Evolutionary conservation across 2,888 invertebrate species (phyloP), one percentile per base, ranked within the genome.

Genomic region (Tryphoninae sp.): DNA sequence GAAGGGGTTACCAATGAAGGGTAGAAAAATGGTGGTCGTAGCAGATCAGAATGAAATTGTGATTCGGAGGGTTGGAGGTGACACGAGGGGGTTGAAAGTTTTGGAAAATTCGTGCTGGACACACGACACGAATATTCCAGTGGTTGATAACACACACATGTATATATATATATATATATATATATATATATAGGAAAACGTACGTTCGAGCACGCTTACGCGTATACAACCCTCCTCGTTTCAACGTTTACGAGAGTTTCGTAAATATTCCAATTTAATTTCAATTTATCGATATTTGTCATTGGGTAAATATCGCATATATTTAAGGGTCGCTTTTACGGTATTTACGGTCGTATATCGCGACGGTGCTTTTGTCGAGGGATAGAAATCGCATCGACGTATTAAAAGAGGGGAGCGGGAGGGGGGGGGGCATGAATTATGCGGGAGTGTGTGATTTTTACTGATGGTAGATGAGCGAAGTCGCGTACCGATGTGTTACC

Each of bases 251-350:
- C 53, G 77, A 71, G 77, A 9, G 26, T 71, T 71, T 23, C 55
- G 64, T 78, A 78, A 78, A 71, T 64, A 79, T 80, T 78, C 83
- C 77, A 86, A 6, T 86, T 85, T 83, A 82, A 86, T 86, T 85
- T 83, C 85, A 82, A 87, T 88, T 86, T 86, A 86, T 86, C 73
- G 80, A 78, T 76, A 82, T 83, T 85, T 84, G 83, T 78, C 68
- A 71, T 79, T 75, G 74, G 83, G 80, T 77, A 81, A 82, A 85
- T 85, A 84, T 85, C 83, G 83, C 55, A 86, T 80, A 75, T 83
- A 80, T 86, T 87, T 84, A 85, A 87, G 82, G 72, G 78, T 77
- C 83, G 65, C 75, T 71, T 40, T 62, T 42, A 64, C 58, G 74
- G 64, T 6, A 33, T 33, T 33, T 33, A 33, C 33, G 33, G 33